Base-by-base conservation (phyloP, 2,888 invertebrate genomes). In the Acanthopleura granulata region DNA sequence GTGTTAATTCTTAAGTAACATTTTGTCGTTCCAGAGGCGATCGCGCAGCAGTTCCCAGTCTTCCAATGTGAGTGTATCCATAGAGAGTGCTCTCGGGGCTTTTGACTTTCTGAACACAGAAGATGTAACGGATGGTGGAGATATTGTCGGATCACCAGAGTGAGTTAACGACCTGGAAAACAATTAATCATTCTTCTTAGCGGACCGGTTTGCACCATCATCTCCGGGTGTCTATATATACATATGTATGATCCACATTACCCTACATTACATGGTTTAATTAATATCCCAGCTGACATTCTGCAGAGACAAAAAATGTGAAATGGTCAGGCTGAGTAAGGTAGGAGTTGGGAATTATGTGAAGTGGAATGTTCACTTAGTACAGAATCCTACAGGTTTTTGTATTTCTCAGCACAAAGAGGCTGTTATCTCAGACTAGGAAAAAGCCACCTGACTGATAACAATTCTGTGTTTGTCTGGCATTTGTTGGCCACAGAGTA, bases 51-150 rank as follows among this genome's bases (percentile, higher is more conserved):
- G 85, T 78, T 87, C 87, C n/a, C 80, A 86, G 25, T 86, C 89
- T 62, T 91, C 91, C 72, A 89, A 89, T 80, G 89, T 91, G 77
- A 91, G 91, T 83, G 87, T 91, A 72, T 91, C 91, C 66, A 91
- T 92, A 77, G 91, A 92, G 84, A 90, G 89, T 77, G 92, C 92
- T 14, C 87, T 92, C 30, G 92, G 91, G 78, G 91, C 91, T 62
- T 92, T 92, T 82, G 92, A 92, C 84, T 92, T 92, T 84, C 89
- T 92, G 29, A 91, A 92, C 80, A 89, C 90, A 16, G 91, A 91
- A 76, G 91, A 90, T 27, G 87, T 85, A 14, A 74, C 79, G 0
- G 85, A 85, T 29, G 85, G 84, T n/a, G 74, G 82, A n/a, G 82
- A 82, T 49, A 76, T 49, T 12, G 29, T 16, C 25, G 57, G 57